These are phyloP conservation scores for Apostichopus parvimensis DNA, from an alignment of 35 echinoderm and acorn worm species.

Conservation along the genomic window DNA sequence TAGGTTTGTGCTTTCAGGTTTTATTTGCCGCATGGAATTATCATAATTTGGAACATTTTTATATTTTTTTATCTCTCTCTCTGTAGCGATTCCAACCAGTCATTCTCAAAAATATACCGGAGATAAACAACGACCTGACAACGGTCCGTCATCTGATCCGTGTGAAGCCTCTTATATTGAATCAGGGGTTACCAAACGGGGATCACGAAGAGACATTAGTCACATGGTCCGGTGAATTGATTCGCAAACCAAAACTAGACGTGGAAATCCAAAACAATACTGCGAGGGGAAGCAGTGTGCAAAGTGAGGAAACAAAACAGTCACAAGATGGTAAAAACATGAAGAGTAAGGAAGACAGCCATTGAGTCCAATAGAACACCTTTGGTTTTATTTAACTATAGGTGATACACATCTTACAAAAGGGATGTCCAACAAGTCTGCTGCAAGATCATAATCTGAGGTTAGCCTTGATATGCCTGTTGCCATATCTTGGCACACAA, in stretches of 20 bases:
- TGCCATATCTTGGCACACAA: no score
- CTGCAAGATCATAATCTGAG: no score
- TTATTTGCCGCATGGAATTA: neutral
- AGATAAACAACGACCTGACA: conserved; percentile 66
- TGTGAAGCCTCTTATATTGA: conserved; percentile 70
- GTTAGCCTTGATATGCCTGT: no score
- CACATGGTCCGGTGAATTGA: conserved; percentile 88
- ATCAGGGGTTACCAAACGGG: conserved; percentile 80
- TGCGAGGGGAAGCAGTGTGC: no score
- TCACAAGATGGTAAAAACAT: no score
- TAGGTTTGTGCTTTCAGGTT: no score
- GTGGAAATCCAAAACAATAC: neutral
- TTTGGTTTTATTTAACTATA: no score
- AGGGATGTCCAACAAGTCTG: no score
- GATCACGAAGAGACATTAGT: conserved; percentile 85
- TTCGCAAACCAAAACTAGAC: conserved; percentile 62
- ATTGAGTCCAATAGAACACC: no score
- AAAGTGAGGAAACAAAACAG: no score
- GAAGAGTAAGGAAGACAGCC: no score
- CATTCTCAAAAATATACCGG: conserved; percentile 87
- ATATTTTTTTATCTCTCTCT: conserved; percentile 36
- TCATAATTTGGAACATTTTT: neutral
- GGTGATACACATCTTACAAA: no score
- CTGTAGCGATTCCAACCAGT: conserved; percentile 64
- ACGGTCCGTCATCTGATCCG: conserved; percentile 76